Conservation (phyloP, 2,113 vertebrate species). For the Lophochroa leadbeateri region DNA sequence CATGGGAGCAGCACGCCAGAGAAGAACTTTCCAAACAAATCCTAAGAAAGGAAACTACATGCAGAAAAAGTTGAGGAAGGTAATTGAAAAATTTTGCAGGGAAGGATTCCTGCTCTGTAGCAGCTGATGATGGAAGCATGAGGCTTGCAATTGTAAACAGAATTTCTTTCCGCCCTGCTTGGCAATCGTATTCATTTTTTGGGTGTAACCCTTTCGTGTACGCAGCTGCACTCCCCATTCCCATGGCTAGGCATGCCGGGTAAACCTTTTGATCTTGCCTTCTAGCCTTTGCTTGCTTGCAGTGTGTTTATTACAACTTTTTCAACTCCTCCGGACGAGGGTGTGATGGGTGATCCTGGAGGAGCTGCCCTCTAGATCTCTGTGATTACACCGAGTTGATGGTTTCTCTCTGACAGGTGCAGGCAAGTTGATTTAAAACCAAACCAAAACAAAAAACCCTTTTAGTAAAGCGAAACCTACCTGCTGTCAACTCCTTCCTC, state of each 20-base stretch:
- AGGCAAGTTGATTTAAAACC: slow-evolving; percentile 39
- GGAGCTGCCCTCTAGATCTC: slow-evolving; percentile 49
- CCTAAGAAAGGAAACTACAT: not conserved
- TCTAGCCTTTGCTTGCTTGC: slow-evolving; percentile 26
- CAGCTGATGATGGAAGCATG: slow-evolving; percentile 54
- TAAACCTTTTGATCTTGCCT: slow-evolving; percentile 48
- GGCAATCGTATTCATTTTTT: slow-evolving; percentile 8
- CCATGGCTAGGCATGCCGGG: slow-evolving; percentile 21
- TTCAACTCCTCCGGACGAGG: slow-evolving; percentile 23
- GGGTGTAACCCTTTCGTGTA: slow-evolving; percentile 60
- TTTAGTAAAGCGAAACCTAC: slow-evolving; percentile 32
- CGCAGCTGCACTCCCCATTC: slow-evolving; percentile 52
- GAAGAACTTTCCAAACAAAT: not conserved
- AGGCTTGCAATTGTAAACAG: slow-evolving; percentile 46
- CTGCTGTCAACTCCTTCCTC: not conserved
- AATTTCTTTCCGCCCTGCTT: slow-evolving; percentile 46
- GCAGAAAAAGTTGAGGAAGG: not conserved
- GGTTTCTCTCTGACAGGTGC: slow-evolving; percentile 61
- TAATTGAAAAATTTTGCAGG: slow-evolving; percentile 10
- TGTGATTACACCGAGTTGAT: slow-evolving; percentile 31
- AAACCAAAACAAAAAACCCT: slow-evolving; percentile 19
- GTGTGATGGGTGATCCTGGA: slow-evolving; percentile 30
- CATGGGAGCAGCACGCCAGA: not conserved
- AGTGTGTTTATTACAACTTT: slow-evolving; percentile 26
- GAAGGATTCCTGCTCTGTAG: not conserved